Conservation (phyloP, 2,113 vertebrate species). For the Phaethornis superciliosus region DNA sequence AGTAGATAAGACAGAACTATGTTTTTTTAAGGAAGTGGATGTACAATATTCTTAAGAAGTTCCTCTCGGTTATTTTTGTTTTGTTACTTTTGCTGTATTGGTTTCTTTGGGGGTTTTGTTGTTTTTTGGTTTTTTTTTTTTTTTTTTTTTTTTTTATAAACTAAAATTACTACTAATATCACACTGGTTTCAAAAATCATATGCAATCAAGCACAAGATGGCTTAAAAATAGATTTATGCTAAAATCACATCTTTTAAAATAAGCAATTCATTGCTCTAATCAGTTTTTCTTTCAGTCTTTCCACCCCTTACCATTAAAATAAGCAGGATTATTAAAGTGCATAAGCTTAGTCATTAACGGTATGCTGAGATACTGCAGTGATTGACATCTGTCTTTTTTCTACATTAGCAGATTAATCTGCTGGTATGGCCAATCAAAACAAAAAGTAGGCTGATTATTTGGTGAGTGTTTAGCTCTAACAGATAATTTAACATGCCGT, state of each 20-base stretch:
- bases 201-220: conserved; percentile 37
- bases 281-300: conserved; percentile 50
- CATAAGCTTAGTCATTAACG: conserved; percentile 44
- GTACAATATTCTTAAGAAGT: neutral
- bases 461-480: neutral
- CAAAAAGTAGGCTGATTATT: conserved; percentile 49
- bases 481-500: neutral
- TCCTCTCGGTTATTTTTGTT: neutral
- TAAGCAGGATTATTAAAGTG: conserved; percentile 43
- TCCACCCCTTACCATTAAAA: conserved; percentile 34
- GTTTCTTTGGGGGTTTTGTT: no score
- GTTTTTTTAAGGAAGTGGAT: neutral
- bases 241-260: conserved; percentile 47
- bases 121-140: neutral
- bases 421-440: conserved; percentile 24
- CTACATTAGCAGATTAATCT: conserved; percentile 30
- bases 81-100: neutral
- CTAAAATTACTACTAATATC: neutral
- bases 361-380: neutral
- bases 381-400: conserved; percentile 57
- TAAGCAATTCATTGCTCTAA: conserved; percentile 41
- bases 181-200: neutral
- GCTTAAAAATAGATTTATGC: conserved; percentile 47
- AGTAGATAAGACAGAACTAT: neutral
- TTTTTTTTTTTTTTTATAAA: neutral